Evolutionary conservation across 2,797 vertebrate genomes (phyloP).

Genomic region (Carcharodon carcharias): DNA sequence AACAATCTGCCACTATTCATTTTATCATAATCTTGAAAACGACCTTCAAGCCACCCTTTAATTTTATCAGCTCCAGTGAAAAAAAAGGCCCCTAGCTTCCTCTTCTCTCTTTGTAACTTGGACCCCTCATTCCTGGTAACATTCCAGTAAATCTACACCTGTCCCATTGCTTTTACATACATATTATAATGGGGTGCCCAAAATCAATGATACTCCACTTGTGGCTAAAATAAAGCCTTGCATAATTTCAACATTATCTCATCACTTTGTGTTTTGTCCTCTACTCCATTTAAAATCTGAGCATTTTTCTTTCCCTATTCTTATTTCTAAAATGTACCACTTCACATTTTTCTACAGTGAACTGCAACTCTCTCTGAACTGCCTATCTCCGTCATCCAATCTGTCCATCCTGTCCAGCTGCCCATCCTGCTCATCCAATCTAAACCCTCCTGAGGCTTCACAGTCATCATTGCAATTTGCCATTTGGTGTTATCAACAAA

Average conservation of each 20-base stretch:
- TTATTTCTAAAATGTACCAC: neutral
- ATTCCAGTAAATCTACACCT: neutral
- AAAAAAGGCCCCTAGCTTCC: neutral
- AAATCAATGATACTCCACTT: neutral
- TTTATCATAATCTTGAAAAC: constrained; percentile 17
- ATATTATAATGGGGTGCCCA: neutral
- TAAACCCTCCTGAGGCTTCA: neutral
- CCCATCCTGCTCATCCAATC: neutral
- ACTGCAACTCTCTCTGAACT: neutral
- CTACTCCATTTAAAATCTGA: neutral
- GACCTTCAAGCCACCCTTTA: neutral
- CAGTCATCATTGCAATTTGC: neutral
- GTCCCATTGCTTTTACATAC: neutral
- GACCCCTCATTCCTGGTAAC: neutral
- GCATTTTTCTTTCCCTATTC: neutral
- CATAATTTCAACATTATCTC: neutral
- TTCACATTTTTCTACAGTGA: neutral
- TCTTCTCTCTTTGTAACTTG: neutral
- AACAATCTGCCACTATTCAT: neutral
- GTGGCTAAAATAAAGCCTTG: neutral
- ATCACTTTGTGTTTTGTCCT: neutral
- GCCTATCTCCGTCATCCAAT: neutral
- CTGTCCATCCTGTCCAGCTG: neutral
- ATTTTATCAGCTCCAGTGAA: neutral
- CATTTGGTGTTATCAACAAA: neutral